Evolutionary conservation across 2,113 vertebrate species (phyloP).

Genomic region (Hydropotes inermis): DNA sequence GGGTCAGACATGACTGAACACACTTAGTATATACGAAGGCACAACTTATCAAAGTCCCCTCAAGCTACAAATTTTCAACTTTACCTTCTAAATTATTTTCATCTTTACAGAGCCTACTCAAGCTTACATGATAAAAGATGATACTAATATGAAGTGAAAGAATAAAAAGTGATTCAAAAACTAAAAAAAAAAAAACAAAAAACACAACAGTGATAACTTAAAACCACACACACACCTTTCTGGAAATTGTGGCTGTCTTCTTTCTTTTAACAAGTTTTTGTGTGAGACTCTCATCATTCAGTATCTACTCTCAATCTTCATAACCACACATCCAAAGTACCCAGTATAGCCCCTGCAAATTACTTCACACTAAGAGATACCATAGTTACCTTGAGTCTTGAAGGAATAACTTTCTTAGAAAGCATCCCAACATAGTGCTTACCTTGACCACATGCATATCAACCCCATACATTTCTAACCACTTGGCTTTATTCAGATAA

Average conservation of each 20-base stretch:
- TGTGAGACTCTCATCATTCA: neutral
- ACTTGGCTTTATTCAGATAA: constrained; percentile 99
- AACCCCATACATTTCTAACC: constrained; percentile 99
- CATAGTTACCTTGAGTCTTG: neutral
- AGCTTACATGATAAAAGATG: neutral
- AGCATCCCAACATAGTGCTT: constrained; percentile 36
- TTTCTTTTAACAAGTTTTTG: neutral
- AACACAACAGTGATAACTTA: neutral
- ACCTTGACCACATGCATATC: constrained; percentile 99
- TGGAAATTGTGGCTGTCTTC: neutral
- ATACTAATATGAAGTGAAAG: neutral
- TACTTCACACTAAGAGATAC: neutral
- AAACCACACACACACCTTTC: neutral
- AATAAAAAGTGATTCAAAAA: neutral
- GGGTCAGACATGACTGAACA: neutral
- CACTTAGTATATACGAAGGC: neutral
- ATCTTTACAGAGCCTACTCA: neutral
- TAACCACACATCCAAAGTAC: neutral
- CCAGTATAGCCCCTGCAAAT: neutral
- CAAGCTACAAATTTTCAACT: neutral
- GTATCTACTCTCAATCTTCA: neutral
- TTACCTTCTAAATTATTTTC: constrained; percentile 18
- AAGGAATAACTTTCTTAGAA: neutral
- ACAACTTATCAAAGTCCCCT: neutral
- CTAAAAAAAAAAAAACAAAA: neutral